Evolutionary conservation across 2,888 invertebrate species (phyloP), one percentile per base, ranked within the genome.

Genomic region (Abrostola tripartita): DNA sequence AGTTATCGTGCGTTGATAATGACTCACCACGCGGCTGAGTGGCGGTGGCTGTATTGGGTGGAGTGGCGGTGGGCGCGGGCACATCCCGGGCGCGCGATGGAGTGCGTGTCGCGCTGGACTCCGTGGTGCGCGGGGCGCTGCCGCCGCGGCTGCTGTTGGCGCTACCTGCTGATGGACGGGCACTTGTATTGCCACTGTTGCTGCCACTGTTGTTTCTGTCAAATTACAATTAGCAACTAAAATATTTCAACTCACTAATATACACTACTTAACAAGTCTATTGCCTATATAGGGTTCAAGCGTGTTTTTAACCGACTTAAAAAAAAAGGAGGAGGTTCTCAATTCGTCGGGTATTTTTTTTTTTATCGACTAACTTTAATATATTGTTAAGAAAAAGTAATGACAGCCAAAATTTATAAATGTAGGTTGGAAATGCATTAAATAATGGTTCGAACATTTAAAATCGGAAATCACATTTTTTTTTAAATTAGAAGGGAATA

Each of bases 121-220:
- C 87, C 0, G 85, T 85, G 35, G 81, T 83, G 65, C 90, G 90
- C 6, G 93, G 88, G 0, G 92, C 92, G 52, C 92, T 92, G 54
- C 92, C 90, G 1, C 94, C 92, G 54, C 96, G 95, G 8, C 95
- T 95, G 69, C 95, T 92, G 61, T 83, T 92, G 50, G 86, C 85
- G 50, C 90, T 90, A 60, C 90, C 89, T 0, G 85, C 88, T 0
- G 90, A 85, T 0, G 90, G 85, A 24, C 92, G 89, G 2, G 85
- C 82, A 62, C 87, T 86, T 0, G 82, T 74, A 12, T 68, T 87
- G 69, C 88, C 79, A 50, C 88, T 81, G 65, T 65, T 76, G 42
- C 92, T 88, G 68, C 92, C 92, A 51, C 92, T 92, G 68, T 89
- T 89, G 47, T 90, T 90, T 14, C 89, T 88, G 57, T 78, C 79